phyloP scores from a whole-genome alignment of 2,113 vertebrate genomes.

The Hemiprocne comata region DNA sequence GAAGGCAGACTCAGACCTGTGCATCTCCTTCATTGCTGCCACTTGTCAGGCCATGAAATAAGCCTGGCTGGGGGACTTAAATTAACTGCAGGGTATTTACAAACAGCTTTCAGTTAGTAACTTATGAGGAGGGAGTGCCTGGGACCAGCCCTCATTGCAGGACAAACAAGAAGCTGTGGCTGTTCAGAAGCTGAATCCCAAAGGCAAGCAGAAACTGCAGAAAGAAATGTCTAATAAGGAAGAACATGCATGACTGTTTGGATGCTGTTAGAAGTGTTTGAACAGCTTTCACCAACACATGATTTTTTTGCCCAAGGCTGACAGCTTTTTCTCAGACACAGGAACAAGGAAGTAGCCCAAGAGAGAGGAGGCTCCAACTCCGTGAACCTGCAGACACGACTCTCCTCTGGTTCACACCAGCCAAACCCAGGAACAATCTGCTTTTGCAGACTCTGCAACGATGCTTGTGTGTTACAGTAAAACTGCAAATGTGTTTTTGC shows the following conservation, averaged over 20 bases:
- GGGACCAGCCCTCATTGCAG: background rate
- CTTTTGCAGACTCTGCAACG: background rate
- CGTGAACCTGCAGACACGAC: background rate
- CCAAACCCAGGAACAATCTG: background rate
- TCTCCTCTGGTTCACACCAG: background rate
- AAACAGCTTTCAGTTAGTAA: no score
- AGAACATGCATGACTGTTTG: background rate
- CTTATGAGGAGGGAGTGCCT: accelerated
- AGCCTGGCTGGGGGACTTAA: background rate
- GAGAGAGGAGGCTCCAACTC: background rate
- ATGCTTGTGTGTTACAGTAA: no score
- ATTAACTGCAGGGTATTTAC: background rate
- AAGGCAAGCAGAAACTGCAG: background rate
- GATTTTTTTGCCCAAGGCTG: background rate
- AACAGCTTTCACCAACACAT: background rate
- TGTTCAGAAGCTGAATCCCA: background rate
- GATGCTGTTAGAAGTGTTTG: background rate
- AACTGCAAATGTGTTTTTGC: background rate
- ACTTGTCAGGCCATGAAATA: background rate
- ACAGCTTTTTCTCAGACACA: background rate
- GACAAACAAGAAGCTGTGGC: background rate
- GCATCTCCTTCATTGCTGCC: background rate
- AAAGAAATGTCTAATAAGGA: background rate
- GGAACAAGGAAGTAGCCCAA: accelerated
- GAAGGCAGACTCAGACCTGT: background rate